Conservation (phyloP, 2,888 invertebrate species). For the Andrena marginata region DNA sequence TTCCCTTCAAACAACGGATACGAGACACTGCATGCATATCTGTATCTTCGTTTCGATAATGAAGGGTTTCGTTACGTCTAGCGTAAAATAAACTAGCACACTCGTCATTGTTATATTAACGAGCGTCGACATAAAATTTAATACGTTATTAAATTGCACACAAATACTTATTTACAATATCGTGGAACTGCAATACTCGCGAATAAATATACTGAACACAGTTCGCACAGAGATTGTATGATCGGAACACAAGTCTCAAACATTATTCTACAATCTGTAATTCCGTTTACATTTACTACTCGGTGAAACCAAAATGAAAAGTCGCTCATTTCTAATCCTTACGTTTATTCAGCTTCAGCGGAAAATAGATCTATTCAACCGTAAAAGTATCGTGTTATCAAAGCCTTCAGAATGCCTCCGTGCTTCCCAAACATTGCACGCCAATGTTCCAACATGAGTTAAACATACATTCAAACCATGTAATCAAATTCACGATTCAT, state of each 20-base stretch:
- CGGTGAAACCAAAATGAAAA: constrained; percentile 38
- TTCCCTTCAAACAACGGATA: constrained; percentile 2
- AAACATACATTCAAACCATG: constrained; percentile 35
- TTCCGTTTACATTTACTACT: constrained; percentile 12
- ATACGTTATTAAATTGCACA: constrained; percentile 54
- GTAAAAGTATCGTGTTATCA: constrained; percentile 23
- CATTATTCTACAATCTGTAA: constrained; percentile 11
- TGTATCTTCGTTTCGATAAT: constrained; percentile 20
- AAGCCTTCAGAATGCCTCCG: constrained; percentile 3
- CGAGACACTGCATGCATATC: constrained; percentile 23
- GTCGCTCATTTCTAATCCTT: constrained; percentile 27
- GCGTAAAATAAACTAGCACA: constrained; percentile 30
- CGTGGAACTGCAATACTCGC: constrained; percentile 35
- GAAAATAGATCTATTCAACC: constrained; percentile 46
- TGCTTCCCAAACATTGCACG: constrained; percentile 18
- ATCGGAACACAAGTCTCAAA: constrained; percentile 27
- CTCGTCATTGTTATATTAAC: constrained; percentile 20
- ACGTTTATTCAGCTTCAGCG: constrained; percentile 16
- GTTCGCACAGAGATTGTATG: constrained; percentile 35
- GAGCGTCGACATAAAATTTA: constrained; percentile 21
- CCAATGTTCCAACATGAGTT: constrained; percentile 19
- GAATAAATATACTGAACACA: constrained; percentile 61
- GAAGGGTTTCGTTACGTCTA: constrained; percentile 17
- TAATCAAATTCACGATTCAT: constrained; percentile 36
- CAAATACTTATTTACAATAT: constrained; percentile 56